phyloP scores from a whole-genome alignment of 2,888 invertebrate species.

The Spisula subtruncata region DNA sequence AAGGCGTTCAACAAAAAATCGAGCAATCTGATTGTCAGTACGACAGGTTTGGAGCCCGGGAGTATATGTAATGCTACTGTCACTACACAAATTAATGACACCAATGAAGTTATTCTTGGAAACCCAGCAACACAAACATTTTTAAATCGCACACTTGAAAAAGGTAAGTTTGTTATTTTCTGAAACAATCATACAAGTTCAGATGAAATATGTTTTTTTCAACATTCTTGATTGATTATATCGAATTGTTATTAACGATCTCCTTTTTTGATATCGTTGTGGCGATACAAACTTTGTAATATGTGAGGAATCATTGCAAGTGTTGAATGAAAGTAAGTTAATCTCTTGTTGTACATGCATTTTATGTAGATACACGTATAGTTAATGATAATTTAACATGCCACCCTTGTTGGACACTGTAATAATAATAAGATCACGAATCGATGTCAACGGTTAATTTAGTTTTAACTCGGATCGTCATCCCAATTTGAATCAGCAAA shows the following conservation, averaged over 20 bases:
- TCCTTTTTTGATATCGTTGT: not conserved
- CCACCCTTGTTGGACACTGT: no score
- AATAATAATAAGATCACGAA: no score
- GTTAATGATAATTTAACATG: not conserved
- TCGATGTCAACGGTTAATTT: no score
- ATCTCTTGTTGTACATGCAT: not conserved
- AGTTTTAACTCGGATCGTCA: no score
- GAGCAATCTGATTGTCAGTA: not conserved
- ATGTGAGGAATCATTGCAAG: not conserved
- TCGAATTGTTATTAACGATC: not conserved
- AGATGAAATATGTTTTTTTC: no score
- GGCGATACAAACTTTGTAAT: not conserved
- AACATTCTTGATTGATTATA: no score
- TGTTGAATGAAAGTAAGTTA: not conserved
- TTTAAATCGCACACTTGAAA: not conserved
- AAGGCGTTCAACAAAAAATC: not conserved
- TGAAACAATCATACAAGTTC: not conserved
- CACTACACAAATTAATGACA: not conserved
- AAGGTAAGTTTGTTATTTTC: not conserved
- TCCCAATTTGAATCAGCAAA: no score
- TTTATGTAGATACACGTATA: not conserved
- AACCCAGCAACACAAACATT: not conserved
- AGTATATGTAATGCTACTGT: slow-evolving; percentile 3
- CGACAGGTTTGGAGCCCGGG: not conserved
- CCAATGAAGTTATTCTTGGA: not conserved